Conservation (phyloP, 2,113 vertebrate species). For the Myiozetetes cayanensis region DNA sequence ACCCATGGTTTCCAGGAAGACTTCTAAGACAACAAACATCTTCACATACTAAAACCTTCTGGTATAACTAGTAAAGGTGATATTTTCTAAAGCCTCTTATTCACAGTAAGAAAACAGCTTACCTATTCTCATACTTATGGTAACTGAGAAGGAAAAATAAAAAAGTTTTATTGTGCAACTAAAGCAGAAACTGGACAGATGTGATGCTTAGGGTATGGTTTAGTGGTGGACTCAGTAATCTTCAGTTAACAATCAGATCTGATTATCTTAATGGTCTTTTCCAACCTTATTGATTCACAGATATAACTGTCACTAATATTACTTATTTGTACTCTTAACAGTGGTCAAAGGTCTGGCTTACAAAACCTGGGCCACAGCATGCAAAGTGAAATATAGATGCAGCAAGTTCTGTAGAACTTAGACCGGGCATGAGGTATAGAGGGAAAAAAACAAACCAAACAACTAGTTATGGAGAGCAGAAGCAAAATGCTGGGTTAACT, state of each 20-base stretch:
- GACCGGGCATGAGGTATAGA: not conserved
- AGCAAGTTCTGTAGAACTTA: not conserved
- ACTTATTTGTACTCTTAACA: not conserved
- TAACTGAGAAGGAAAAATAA: not conserved
- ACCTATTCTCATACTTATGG: not conserved
- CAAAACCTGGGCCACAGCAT: not conserved
- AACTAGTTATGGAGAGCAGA: not conserved
- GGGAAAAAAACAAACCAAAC: accelerated
- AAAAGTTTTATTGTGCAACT: not conserved
- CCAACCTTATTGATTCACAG: not conserved
- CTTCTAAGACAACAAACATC: not conserved
- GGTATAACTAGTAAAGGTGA: not conserved
- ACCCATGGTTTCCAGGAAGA: not conserved
- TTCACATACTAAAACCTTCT: not conserved
- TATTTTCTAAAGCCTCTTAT: not conserved
- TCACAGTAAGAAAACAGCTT: not conserved
- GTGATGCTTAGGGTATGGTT: not conserved
- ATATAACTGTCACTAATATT: not conserved
- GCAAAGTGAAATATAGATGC: not conserved
- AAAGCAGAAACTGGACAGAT: not conserved
- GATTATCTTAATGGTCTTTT: not conserved
- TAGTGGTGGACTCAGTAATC: not conserved
- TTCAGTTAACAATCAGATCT: not conserved
- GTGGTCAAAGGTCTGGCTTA: not conserved
- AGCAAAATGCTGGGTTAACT: not conserved